Evolutionary conservation across 2,888 invertebrate genomes (phyloP), one percentile per base, ranked within the genome.

Genomic region (Hylaea fasciaria): DNA sequence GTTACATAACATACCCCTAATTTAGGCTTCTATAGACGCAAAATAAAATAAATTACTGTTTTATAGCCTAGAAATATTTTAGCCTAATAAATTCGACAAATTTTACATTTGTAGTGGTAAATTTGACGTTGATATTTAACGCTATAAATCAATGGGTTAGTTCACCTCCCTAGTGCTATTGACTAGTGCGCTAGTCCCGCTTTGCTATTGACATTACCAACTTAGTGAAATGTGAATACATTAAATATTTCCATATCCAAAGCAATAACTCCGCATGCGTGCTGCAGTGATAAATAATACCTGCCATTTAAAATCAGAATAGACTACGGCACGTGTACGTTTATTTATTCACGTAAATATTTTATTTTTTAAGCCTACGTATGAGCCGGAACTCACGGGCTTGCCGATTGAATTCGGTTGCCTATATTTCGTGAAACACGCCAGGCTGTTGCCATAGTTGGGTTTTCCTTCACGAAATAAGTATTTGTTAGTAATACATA

Each of bases 351-450:
- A 70, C 68, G 64, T 63, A 72, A 73, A 76, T 72, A 77, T 77
- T 81, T 72, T 73, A 69, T 76, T 66, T 67, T 78, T 80, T 76
- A 82, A 81, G 77, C 78, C 70, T 73, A 70, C 70, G 68, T 64
- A 68, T 58, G 52, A 39, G 64, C 66, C 63, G 67, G 70, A 78
- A 68, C 78, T 74, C 81, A 81, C 81, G 80, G 66, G 62, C 75
- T 73, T 32, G 57, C 69, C 68, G 73, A 80, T 77, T 71, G 68
- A 71, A 74, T 77, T 71, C 67, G 66, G 37, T 39, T 50, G 13
- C 35, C 13, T 40, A 22, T 29, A 44, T 63, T 64, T 70, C 64
- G 70, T 69, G 71, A 71, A 74, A 67, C 71, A 73, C 71, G 69
- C 68, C 57, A 73, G 13, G 14, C 1, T 3, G 39, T 53, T 52